Base-by-base conservation (phyloP, 2,113 vertebrate genomes). In the Triplophysa siluroides region DNA sequence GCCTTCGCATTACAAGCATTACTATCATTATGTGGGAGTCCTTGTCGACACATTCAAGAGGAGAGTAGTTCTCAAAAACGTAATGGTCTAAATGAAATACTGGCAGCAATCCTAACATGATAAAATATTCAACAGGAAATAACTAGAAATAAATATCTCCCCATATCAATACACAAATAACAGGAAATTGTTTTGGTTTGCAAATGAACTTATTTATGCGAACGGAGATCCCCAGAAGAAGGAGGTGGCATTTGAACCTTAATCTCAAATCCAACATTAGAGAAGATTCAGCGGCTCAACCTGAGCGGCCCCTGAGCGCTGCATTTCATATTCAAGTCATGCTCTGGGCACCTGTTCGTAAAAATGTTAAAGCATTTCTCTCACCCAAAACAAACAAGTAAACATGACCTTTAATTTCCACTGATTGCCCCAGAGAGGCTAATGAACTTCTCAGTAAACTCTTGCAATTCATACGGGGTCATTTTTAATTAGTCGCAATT, bases 401-500 rank as follows among this genome's bases (percentile, higher is more conserved):
- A 90, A 91, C 88, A 86, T 91, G 89, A 91, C 91, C 91, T 92
- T 91, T 92, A 70, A 88, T 89, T 92, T 89, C 83, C 84, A 80
- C 84, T 85, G 87, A 91, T 84, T 90, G 90, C 87, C 85, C 85
- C 80, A 79, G 86, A 91, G 87, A 88, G 89, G 87, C 84, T 90
- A 91, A 91, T 89, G 90, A 92, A 92, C 87, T 88, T 91, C 92
- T 90, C 89, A 79, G 85, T 84, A 91, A 91, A 92, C 88, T 92
- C 88, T 87, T 87, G 85, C 86, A 88, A 87, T 87, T 85, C 79
- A 88, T 88, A 86, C 80, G 79, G 84, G 89, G 86, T 90, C 81
- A 83, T 91, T 90, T 29, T 92, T 93, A 93, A 92, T 94, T 92
- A 90, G 87, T 87, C 88, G 86, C 87, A 79, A 68, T 85, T 85